Conservation (phyloP, 2,888 invertebrate genomes). For the Phragmatobia fuliginosa region DNA sequence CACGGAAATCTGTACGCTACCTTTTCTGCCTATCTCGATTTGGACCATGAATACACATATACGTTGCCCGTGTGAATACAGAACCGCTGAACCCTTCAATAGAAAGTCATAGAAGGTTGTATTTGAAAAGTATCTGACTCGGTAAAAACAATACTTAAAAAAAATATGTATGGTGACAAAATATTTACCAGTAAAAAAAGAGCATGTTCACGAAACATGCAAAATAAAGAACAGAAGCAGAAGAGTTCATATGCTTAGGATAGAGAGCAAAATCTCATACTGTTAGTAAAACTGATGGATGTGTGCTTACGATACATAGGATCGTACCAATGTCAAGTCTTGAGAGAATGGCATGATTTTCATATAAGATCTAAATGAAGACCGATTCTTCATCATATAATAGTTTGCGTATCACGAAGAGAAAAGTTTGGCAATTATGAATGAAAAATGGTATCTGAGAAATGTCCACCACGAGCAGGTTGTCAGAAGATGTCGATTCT, state of each 20-base stretch:
- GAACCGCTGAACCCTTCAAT: no score
- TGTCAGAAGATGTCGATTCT: no score
- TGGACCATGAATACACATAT: no score
- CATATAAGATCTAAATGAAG: neutral
- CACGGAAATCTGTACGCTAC: no score
- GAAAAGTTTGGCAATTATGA: no score
- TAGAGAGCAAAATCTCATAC: constrained; percentile 55
- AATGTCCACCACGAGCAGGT: no score
- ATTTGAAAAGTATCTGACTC: neutral
- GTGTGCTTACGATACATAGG: constrained; percentile 58
- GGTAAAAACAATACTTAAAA: no score
- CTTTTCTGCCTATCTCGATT: no score
- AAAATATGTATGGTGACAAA: no score
- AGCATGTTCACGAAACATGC: neutral
- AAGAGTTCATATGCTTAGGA: constrained; percentile 41
- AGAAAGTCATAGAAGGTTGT: neutral
- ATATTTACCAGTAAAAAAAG: neutral
- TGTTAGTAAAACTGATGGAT: constrained; percentile 59
- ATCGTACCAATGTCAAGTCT: constrained; percentile 30
- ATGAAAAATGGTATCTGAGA: no score
- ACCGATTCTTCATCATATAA: constrained; percentile 58
- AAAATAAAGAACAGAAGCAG: constrained; percentile 6
- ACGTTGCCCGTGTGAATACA: no score
- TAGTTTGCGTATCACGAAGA: no score
- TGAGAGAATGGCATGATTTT: neutral